Conservation (phyloP, 2,113 vertebrate species). For the Mormoops blainvillei region DNA sequence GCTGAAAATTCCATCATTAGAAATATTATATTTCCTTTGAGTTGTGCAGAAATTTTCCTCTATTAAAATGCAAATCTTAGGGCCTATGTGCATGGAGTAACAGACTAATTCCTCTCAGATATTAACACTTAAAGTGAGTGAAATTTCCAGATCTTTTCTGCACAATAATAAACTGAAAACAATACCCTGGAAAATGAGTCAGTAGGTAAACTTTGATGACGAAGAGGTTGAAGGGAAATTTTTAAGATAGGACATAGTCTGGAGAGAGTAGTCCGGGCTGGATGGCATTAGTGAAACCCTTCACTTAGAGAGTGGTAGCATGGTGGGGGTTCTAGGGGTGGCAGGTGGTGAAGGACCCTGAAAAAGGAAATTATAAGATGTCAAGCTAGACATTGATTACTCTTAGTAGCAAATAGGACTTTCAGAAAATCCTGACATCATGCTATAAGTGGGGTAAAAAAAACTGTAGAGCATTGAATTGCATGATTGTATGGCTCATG, state of each 20-base stretch:
- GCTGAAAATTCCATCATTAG: not conserved
- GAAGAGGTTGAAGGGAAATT: not conserved
- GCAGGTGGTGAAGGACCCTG: not conserved
- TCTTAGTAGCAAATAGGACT: not conserved
- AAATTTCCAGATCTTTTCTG: not conserved
- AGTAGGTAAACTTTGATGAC: not conserved
- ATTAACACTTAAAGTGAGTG: not conserved
- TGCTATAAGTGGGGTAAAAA: not conserved
- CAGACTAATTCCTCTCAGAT: not conserved
- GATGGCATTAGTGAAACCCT: not conserved
- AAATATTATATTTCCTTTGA: not conserved
- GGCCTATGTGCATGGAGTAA: not conserved
- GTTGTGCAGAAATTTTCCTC: not conserved
- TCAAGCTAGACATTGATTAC: not conserved
- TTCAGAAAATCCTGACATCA: not conserved
- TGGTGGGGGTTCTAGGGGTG: rapidly evolving
- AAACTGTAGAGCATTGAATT: not conserved
- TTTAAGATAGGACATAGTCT: not conserved
- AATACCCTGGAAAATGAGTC: not conserved
- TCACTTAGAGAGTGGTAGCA: rapidly evolving
- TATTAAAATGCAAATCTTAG: constrained; percentile 25
- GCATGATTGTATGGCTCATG: not conserved
- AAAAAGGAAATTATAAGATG: not conserved
- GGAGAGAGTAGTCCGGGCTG: rapidly evolving
- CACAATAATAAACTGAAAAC: not conserved